Evolutionary conservation across 2,113 vertebrate species (phyloP).

Genomic region (Saimiri boliviensis): DNA sequence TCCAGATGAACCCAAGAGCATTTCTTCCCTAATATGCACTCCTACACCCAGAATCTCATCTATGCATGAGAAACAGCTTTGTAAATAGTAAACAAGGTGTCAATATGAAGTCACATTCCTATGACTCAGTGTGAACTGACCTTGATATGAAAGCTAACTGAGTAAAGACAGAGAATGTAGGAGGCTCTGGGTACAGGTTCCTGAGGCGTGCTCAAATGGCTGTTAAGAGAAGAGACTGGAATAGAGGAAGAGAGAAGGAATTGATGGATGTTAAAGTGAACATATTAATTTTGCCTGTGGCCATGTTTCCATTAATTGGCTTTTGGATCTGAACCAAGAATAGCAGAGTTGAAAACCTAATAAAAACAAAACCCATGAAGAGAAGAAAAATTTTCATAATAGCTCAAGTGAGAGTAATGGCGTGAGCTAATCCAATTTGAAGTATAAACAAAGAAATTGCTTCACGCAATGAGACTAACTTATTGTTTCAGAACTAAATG

Average conservation of each 20-base stretch:
- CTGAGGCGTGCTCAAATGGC: background rate
- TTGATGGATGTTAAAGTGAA: constrained; percentile 15
- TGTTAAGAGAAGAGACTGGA: background rate
- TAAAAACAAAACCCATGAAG: constrained; percentile 48
- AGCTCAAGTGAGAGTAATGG: constrained; percentile 47
- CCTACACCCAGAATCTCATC: background rate
- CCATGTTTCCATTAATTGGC: constrained; percentile 35
- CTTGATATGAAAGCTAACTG: background rate
- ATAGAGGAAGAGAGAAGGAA: background rate
- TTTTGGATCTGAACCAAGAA: constrained; percentile 54
- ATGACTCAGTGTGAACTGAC: background rate
- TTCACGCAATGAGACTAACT: background rate
- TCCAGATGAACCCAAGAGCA: background rate
- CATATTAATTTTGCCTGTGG: background rate
- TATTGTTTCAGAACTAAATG: constrained; percentile 31
- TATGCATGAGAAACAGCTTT: background rate
- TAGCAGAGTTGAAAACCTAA: constrained; percentile 49
- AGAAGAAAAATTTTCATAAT: constrained; percentile 38
- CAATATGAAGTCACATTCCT: background rate
- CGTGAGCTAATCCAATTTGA: constrained; percentile 52
- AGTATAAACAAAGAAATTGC: constrained; percentile 55
- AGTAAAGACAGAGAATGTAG: background rate
- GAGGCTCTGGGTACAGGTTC: background rate
- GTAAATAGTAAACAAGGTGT: background rate
- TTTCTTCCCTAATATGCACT: background rate